Percentiles rank a stretch among this genome's conserved stretches.
phyloP scores from a whole-genome alignment of 2,888 invertebrate species.

The Agrochola litura region DNA sequence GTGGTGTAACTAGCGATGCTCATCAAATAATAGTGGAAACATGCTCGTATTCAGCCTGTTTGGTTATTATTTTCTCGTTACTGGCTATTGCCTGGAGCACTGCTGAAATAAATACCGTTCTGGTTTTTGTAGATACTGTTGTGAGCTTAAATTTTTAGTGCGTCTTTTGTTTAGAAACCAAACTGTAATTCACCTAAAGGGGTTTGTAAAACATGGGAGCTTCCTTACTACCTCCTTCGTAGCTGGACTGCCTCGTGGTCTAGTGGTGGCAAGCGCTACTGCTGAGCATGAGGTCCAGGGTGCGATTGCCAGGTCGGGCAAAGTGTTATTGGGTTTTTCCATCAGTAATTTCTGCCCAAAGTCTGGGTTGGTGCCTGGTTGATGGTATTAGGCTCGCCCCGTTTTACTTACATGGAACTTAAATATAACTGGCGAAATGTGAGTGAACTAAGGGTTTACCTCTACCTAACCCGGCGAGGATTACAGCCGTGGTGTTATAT shows the following conservation, averaged over 20 bases:
- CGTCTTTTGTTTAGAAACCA: neutral
- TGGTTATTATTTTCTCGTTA: conserved; percentile 72
- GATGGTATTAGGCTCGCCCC: neutral
- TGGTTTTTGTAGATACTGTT: neutral
- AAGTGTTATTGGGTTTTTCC: neutral
- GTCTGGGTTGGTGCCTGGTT: neutral
- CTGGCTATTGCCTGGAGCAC: conserved; percentile 63
- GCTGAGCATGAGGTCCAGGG: neutral
- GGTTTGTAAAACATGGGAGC: neutral
- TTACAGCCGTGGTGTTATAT: neutral
- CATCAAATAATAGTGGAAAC: conserved; percentile 60
- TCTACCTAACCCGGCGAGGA: neutral
- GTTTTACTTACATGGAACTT: neutral
- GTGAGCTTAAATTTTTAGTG: neutral
- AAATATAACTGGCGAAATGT: neutral
- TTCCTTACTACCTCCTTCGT: neutral
- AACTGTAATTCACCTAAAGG: conserved; percentile 10
- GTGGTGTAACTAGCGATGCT: conserved; percentile 57
- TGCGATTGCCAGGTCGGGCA: neutral
- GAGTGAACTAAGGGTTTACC: neutral
- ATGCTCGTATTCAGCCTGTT: conserved; percentile 60
- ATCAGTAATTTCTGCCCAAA: neutral
- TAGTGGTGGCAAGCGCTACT: neutral
- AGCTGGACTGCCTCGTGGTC: neutral
- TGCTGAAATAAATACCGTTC: conserved; percentile 25